Evolutionary conservation across 2,888 invertebrate genomes (phyloP), one percentile per base, ranked within the genome.

Genomic region (Agrotis puta): DNA sequence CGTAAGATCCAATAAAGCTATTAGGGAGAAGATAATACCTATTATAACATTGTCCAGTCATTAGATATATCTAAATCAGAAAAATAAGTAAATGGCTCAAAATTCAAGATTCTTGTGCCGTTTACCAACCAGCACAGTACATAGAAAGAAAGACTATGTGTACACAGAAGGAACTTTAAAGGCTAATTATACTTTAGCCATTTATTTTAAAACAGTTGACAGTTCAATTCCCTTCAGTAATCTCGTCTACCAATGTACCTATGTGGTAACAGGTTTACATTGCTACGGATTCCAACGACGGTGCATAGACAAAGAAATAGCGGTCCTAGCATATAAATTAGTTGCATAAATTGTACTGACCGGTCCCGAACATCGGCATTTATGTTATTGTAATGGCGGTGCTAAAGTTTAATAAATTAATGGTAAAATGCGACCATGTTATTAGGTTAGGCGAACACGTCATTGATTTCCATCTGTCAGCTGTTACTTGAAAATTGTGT

Each of bases 261-360:
- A 64, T 72, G 65, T 48, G n/a, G 63, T 83, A 83, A 84, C 82
- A 72, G 80, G 85, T 82, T 82, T 84, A 72, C 82, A 69, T 58
- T 79, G 66, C 70, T 84, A 83, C 62, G 83, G 85, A 70, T 83
- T 84, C 83, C 72, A 18, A 73, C 65, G 74, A 62, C 82, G 64
- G 22, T 64, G 54, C 70, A 58, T 54, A 75, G 68, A 84, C 85
- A 74, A 79, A 76, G 69, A 67, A 61, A 47, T 68, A 64, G 69
- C 69, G 72, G 73, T 57, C 43, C 70, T 64, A 70, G 57, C 68
- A 72, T 84, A 64, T 70, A 56, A 77, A 82, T 81, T 64, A 78
- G 64, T 61, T 62, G 66, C 57, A 74, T 76, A 74, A 59, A 71
- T 73, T 62, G 59, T 54, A 20, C 20, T 54, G 47, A 47, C 43